A percentile compares a stretch with the other conserved stretches of the same genome.
phyloP scores from a whole-genome alignment of 2,797 vertebrate genomes.

The Myripristis murdjan region DNA sequence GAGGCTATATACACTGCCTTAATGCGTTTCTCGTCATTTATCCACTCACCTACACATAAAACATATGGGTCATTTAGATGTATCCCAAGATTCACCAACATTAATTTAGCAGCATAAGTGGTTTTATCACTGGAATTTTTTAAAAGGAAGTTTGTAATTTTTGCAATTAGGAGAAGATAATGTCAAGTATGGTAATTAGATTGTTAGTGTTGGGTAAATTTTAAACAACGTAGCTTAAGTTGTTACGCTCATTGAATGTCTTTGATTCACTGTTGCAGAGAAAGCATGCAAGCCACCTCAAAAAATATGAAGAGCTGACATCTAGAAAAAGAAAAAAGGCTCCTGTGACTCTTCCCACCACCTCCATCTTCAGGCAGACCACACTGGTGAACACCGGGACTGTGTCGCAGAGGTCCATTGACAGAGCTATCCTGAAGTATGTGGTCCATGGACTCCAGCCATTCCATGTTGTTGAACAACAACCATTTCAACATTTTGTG shows the following conservation, averaged over 20 bases:
- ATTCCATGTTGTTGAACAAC: slow-evolving; percentile 9
- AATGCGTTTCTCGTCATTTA: too few relatives aligned
- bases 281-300: slow-evolving; percentile 23
- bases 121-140: too few relatives aligned
- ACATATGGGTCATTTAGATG: too few relatives aligned
- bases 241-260: slow-evolving; percentile 24
- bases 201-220: slow-evolving; percentile 7
- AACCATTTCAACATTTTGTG: slow-evolving; percentile 12
- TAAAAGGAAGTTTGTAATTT: too few relatives aligned
- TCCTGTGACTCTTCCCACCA: slow-evolving; percentile 11
- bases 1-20: too few relatives aligned
- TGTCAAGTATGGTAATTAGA: slow-evolving; percentile 7
- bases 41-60: too few relatives aligned
- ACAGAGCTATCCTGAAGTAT: slow-evolving; percentile 37
- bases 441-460: slow-evolving; percentile 32
- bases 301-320: slow-evolving; percentile 29
- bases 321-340: slow-evolving; percentile 28
- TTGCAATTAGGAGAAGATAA: background rate
- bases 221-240: slow-evolving; percentile 18
- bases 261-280: slow-evolving; percentile 23
- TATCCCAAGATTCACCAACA: too few relatives aligned
- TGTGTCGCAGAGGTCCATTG: slow-evolving; percentile 29
- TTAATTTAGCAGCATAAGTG: too few relatives aligned
- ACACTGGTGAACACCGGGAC: slow-evolving; percentile 18
- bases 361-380: slow-evolving; percentile 9